Base-by-base conservation (phyloP, 2,888 invertebrate genomes). In the Thymelicus acteon region DNA sequence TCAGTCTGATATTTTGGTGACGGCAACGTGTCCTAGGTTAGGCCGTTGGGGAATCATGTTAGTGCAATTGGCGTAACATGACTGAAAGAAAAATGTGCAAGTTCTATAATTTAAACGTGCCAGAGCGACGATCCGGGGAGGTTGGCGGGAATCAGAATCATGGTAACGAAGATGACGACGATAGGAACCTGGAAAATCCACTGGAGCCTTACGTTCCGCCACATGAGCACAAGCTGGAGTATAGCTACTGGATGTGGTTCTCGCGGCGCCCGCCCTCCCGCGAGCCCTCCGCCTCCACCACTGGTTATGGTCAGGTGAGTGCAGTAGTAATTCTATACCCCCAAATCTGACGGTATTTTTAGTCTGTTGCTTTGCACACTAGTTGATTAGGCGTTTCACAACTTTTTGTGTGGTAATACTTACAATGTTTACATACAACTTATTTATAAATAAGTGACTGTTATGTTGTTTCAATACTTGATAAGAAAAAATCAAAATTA, bases 201-300 rank as follows among this genome's bases (percentile, higher is more conserved):
- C 75, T 83, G 73, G 85, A 91, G 70, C 92, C 90, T 44, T 84
- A 84, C 73, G 97, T 97, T 85, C 97, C 96, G 72, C 96, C 96
- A 75, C 96, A 97, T 77, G 98, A 99, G 91, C 98, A 99, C 90
- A 97, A 97, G 88, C 94, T 99, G 81, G 98, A 99, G 90, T 98
- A 97, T 93, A 96, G 97, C 77, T 99, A 99, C 90, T 98, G 98
- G 92, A 95, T 99, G 88, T 99, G 99, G 99, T 98, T 96, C 85
- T 95, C 95, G 58, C 89, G 95, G 77, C 94, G 95, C 80, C 95
- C 95, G 48, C 91, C 92, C 74, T 85, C 92, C 75, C 86, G 93
- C 76, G 92, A 93, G 68, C 85, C 91, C 54, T 89, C 91, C 72
- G 80, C 89, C 73, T 86, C 92, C 79, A 87, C 90, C 80, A 88